These are phyloP conservation scores for Melanocharis versteri DNA, from an alignment of 2,113 vertebrate genomes.

Conservation along the genomic window DNA sequence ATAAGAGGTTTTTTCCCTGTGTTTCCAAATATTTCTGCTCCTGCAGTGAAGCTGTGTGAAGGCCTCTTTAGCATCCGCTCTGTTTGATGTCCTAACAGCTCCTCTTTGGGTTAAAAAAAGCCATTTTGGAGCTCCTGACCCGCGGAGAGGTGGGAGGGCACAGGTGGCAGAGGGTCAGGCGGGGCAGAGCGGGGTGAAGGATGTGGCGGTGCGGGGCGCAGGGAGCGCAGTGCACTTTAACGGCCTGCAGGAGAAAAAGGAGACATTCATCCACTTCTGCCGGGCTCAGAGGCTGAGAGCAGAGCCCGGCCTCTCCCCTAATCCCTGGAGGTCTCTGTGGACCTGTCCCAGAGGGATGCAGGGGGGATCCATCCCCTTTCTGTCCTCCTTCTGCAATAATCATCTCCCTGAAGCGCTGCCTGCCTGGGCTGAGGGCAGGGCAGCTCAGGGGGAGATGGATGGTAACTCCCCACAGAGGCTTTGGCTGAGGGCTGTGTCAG, in stretches of 20 bases:
- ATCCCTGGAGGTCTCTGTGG: not conserved
- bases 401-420: not conserved
- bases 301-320: not conserved
- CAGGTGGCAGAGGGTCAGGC: not conserved
- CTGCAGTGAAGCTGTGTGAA: not conserved
- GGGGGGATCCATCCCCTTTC: not conserved
- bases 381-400: not conserved
- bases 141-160: not conserved
- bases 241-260: not conserved
- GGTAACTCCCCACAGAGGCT: not conserved
- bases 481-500: not conserved
- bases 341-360: not conserved
- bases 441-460: conserved; percentile 1
- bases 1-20: not conserved
- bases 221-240: not conserved
- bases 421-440: not conserved
- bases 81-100: not conserved
- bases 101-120: not conserved
- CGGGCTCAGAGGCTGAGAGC: not conserved
- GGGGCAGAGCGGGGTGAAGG: not conserved
- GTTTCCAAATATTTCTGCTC: not conserved
- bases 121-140: not conserved
- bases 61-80: not conserved
- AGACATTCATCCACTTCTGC: not conserved
- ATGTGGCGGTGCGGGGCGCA: not conserved